A percentile compares a stretch with the other conserved stretches of the same genome.
These are phyloP conservation scores for Drosophila mojavensis DNA, from an alignment of 1,140 invertebrate genomes.

Conservation along the genomic window DNA sequence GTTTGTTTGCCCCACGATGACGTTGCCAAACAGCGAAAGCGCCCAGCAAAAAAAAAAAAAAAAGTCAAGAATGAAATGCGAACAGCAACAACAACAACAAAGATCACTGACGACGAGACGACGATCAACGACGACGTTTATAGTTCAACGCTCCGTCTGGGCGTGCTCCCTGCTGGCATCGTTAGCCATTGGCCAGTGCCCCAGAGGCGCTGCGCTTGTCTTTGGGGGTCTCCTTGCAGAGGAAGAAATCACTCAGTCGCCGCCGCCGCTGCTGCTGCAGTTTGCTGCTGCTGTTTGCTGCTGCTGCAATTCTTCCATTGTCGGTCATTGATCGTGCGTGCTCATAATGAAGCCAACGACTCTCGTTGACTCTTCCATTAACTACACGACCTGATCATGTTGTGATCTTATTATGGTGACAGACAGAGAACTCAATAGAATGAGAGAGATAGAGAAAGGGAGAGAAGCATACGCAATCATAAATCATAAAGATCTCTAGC, in stretches of 20 bases:
- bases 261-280: constrained; percentile 19
- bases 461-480: background rate
- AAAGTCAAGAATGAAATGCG: constrained; percentile 75
- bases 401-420: constrained; percentile 19
- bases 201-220: constrained; percentile 25
- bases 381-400: constrained; percentile 7
- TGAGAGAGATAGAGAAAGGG: background rate
- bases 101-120: constrained; percentile 41
- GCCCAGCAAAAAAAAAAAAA: constrained; percentile 21
- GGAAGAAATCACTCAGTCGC: constrained; percentile 62
- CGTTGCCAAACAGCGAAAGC: constrained; percentile 66
- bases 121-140: constrained; percentile 64
- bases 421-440: background rate
- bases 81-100: constrained; percentile 46
- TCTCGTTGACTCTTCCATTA: constrained; percentile 58
- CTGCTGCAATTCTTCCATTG: constrained; percentile 22
- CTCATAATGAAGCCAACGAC: constrained; percentile 78
- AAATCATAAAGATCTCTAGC: background rate
- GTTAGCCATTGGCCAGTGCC: constrained; percentile 63
- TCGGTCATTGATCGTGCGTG: constrained; percentile 72
- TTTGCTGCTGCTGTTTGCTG: constrained; percentile 24
- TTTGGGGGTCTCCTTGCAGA: constrained; percentile 34
- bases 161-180: constrained; percentile 33
- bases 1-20: constrained; percentile 62
- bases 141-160: constrained; percentile 75